phyloP scores from a whole-genome alignment of 2,113 vertebrate species.

The Rynchops niger region DNA sequence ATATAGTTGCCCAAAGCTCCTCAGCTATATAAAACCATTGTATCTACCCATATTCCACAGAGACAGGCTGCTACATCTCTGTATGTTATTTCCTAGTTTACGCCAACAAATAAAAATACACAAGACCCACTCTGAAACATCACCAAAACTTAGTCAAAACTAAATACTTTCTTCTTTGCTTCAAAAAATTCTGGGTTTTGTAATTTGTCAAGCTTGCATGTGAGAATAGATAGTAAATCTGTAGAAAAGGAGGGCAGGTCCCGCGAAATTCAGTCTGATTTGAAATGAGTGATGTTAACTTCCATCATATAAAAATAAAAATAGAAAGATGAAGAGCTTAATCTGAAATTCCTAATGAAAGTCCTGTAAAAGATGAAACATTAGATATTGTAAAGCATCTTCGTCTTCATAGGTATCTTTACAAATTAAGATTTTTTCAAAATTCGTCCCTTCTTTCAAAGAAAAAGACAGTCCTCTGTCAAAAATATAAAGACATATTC shows the following conservation, averaged over 20 bases:
- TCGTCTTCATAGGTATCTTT: not conserved
- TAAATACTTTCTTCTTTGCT: not conserved
- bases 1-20: not conserved
- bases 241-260: fast-evolving
- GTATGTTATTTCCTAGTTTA: not conserved
- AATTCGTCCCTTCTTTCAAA: not conserved
- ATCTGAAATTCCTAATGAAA: not conserved
- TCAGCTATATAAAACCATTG: not conserved
- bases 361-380: not conserved
- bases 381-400: not conserved
- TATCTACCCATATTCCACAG: not conserved
- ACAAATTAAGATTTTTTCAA: not conserved
- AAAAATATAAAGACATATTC: not conserved
- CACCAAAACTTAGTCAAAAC: not conserved
- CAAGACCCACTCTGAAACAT: not conserved
- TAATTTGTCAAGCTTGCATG: not conserved
- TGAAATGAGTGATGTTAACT: not conserved
- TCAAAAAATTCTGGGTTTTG: not conserved
- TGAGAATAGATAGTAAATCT: not conserved
- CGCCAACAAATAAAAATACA: not conserved
- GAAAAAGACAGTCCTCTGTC: not conserved
- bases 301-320: not conserved
- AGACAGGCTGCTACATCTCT: not conserved
- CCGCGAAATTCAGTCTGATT: not conserved
- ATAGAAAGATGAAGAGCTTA: not conserved